Evolutionary conservation across 2,888 invertebrate genomes (phyloP), one percentile per base, ranked within the genome.

Genomic region (Oscheius sp.): DNA sequence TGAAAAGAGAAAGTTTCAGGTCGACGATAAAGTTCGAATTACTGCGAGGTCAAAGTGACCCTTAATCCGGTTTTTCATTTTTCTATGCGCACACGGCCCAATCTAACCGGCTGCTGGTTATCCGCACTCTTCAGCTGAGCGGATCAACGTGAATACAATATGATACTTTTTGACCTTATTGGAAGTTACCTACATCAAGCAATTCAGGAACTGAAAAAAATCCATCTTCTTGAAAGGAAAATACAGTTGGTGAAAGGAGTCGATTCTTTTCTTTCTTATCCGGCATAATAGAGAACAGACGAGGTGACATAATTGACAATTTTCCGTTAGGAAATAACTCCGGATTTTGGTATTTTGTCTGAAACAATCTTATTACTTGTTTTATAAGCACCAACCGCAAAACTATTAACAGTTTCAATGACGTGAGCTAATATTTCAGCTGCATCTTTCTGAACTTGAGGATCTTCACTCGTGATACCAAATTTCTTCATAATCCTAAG

Each of bases 151-250:
- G 55, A 34, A 34, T 25, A 55, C 34, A 55, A 55, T 55, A 34
- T 55, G 55, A 55, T 25, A 55, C 55, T 20, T 55, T 34, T 37
- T 33, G 37, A 55, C 20, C 37, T 12, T 6, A 5, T 31, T 48
- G 33, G 6, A 6, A 25, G 42, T 42, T 39, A 46, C 61, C 48
- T 20, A 83, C 81, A 61, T 77, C 76, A 20, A 84, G 74, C 0
- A 84, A 50, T 10, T 80, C 77, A 3, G 82, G 81, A 3, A 84
- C 64, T 0, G 83, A 78, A 61, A 82, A 79, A 17, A 80, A 72
- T 3, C 83, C 83, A 46, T 84, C 81, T 34, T 77, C 72, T 42
- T 84, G 84, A 53, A 84, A 84, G 1, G 79, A 79, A 0, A 84
- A 46, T 23, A 84, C 61, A 3, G 78, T 79, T 8, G 83, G 83